phyloP scores from a whole-genome alignment of 2,797 vertebrate genomes.

The Pipistrellus pygmaeus region DNA sequence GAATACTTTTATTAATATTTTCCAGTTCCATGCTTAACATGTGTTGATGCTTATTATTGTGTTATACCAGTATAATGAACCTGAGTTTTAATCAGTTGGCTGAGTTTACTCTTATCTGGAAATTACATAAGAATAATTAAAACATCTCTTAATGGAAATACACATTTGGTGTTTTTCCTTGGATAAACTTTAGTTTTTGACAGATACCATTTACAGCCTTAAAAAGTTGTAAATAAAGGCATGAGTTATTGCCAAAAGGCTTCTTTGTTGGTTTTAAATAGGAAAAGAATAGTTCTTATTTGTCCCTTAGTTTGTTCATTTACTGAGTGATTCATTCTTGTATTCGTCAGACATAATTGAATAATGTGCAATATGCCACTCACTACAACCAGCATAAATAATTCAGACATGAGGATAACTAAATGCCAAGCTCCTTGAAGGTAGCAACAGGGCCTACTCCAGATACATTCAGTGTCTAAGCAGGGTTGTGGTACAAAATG shows the following conservation, averaged over 20 bases:
- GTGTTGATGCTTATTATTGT: slow-evolving; percentile 41
- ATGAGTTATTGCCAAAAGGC: background rate
- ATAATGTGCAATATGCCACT: background rate
- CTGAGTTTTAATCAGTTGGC: slow-evolving; percentile 32
- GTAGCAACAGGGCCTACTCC: background rate
- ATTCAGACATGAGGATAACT: background rate
- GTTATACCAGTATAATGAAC: background rate
- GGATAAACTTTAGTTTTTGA: slow-evolving; percentile 45
- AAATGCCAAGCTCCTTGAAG: background rate
- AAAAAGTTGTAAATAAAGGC: slow-evolving; percentile 32
- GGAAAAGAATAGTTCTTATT: background rate
- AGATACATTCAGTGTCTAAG: background rate
- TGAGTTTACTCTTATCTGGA: slow-evolving; percentile 37
- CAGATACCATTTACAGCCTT: slow-evolving; percentile 52
- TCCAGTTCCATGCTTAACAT: background rate
- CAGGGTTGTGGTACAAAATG: background rate
- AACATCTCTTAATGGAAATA: background rate
- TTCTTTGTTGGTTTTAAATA: background rate
- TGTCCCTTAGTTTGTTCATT: slow-evolving; percentile 37
- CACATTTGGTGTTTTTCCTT: background rate
- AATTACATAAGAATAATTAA: slow-evolving; percentile 64
- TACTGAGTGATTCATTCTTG: slow-evolving; percentile 31
- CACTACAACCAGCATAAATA: background rate
- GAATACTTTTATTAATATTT: slow-evolving; percentile 62
- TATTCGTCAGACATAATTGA: slow-evolving; percentile 3